phyloP scores from a whole-genome alignment of 1,140 invertebrate genomes.

The Aphaenogaster rudis region DNA sequence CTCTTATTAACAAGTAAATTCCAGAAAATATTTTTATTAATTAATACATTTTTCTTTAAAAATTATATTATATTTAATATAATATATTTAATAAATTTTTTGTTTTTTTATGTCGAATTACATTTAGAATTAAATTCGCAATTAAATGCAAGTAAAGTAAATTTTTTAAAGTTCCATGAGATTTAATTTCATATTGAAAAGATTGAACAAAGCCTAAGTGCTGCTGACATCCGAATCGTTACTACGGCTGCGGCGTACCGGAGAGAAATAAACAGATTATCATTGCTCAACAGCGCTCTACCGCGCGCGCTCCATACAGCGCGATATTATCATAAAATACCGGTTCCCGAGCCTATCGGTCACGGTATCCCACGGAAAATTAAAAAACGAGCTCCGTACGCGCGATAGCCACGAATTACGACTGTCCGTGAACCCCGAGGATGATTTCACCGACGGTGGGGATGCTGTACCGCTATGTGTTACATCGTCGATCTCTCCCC shows the following conservation, averaged over 20 bases:
- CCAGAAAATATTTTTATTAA: background rate
- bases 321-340: constrained; percentile 69
- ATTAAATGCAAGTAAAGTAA: background rate
- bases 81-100: background rate
- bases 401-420: constrained; percentile 75
- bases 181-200: background rate
- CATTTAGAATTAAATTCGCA: background rate
- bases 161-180: background rate
- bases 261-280: constrained; percentile 57
- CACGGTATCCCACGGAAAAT: constrained; percentile 37
- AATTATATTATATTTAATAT: background rate
- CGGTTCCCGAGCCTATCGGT: constrained; percentile 62
- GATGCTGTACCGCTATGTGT: constrained; percentile 82
- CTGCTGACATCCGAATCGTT: constrained; percentile 3
- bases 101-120: background rate
- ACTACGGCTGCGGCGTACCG: background rate
- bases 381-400: constrained; percentile 56
- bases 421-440: constrained; percentile 74
- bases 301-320: background rate
- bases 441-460: constrained; percentile 76
- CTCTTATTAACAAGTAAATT: background rate
- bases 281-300: constrained; percentile 35
- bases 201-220: background rate
- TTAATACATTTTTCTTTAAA: background rate
- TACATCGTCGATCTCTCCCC: constrained; percentile 75